phyloP scores from a whole-genome alignment of 2,888 invertebrate species.

The Elegia similella region DNA sequence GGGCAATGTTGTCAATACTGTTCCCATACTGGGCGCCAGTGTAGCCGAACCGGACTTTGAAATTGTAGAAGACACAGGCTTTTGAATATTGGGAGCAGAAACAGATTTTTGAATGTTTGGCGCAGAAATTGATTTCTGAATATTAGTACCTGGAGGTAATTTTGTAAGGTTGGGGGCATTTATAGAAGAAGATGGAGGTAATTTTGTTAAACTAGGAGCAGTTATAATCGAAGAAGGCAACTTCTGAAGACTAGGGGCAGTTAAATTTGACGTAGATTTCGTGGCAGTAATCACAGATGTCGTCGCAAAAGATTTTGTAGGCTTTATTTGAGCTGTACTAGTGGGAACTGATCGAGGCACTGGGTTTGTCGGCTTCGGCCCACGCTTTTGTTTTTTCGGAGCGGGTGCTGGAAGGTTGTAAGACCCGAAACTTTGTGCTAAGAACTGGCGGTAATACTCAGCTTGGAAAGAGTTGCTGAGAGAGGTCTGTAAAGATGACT shows the following conservation, averaged over 20 bases:
- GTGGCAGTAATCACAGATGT: constrained; percentile 31
- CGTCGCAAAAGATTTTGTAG: constrained; percentile 42
- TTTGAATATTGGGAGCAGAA: not conserved
- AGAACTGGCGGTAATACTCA: constrained; percentile 67
- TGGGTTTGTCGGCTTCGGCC: constrained; percentile 45
- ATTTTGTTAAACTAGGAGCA: not conserved
- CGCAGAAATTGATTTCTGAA: not conserved
- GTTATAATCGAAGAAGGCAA: not conserved
- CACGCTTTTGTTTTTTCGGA: constrained; percentile 66
- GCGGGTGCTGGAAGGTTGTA: constrained; percentile 45
- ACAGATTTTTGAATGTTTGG: not conserved
- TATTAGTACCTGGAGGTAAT: not conserved
- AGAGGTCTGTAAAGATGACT: constrained; percentile 52
- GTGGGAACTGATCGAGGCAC: constrained; percentile 25
- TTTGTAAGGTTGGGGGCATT: not conserved
- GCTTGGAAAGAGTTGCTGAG: constrained; percentile 66
- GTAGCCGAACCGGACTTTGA: constrained; percentile 50
- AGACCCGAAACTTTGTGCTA: constrained; percentile 56
- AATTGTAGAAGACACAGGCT: constrained; percentile 16
- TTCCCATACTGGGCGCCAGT: constrained; percentile 64
- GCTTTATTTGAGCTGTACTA: constrained; percentile 36
- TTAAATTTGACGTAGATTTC: constrained; percentile 38
- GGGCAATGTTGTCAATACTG: constrained; percentile 60
- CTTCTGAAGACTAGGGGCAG: constrained; percentile 10
- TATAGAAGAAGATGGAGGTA: not conserved